Percentiles rank a stretch among this genome's conserved stretches.
phyloP scores from a whole-genome alignment of 2,113 vertebrate species.

The Acanthisitta chloris region DNA sequence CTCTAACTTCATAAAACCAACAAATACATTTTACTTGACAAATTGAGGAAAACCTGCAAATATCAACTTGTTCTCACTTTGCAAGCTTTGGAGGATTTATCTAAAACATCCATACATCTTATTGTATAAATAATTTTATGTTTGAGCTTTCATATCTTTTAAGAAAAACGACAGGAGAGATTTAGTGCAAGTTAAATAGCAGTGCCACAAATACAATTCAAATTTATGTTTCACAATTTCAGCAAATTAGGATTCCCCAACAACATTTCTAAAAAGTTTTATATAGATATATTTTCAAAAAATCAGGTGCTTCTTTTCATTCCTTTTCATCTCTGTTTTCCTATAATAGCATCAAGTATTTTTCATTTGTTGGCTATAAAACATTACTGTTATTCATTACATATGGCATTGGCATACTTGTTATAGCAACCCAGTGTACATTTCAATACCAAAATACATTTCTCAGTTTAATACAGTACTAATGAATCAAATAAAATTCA shows the following conservation, averaged over 20 bases:
- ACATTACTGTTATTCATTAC: not conserved
- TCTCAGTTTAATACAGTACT: slow-evolving; percentile 19
- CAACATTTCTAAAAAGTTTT: not conserved
- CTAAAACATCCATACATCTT: not conserved
- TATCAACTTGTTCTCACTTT: not conserved
- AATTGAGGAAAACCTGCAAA: not conserved
- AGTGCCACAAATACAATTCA: not conserved
- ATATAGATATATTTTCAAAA: not conserved
- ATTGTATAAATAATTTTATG: not conserved
- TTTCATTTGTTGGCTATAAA: slow-evolving; percentile 27
- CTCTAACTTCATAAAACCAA: not conserved
- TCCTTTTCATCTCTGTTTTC: not conserved
- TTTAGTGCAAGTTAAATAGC: not conserved
- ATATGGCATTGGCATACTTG: not conserved
- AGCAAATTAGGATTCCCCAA: not conserved
- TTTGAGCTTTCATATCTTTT: not conserved
- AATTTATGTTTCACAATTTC: not conserved
- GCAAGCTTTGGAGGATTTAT: not conserved
- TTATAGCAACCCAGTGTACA: slow-evolving; percentile 19
- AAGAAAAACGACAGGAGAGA: not conserved
- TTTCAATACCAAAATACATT: slow-evolving; percentile 41
- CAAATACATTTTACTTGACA: not conserved
- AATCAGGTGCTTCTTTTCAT: not conserved
- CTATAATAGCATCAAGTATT: not conserved
- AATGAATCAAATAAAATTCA: slow-evolving; percentile 42